These are phyloP conservation scores for Halichoeres trimaculatus DNA, from an alignment of 2,113 vertebrate genomes.

Conservation along the genomic window DNA sequence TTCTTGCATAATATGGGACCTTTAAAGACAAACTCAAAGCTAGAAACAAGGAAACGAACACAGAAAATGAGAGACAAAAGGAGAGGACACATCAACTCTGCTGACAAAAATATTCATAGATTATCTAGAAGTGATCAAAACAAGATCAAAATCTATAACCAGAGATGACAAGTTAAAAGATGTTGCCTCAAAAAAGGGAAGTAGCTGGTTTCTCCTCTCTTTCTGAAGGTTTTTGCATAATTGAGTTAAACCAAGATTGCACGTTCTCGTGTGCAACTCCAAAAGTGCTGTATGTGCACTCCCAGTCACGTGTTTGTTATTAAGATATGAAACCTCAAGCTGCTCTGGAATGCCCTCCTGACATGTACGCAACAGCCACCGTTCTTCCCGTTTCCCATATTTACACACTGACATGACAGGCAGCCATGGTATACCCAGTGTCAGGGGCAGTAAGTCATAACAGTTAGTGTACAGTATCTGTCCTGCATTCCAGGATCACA, in stretches of 20 bases:
- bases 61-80: not conserved
- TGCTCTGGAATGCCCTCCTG: slow-evolving; percentile 22
- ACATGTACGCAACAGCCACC: slow-evolving; percentile 26
- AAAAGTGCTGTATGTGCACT: not conserved
- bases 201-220: not conserved
- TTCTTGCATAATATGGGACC: too few species aligned
- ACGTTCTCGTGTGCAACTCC: slow-evolving; percentile 11
- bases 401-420: slow-evolving; percentile 47
- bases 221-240: not conserved
- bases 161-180: not conserved
- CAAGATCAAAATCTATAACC: not conserved
- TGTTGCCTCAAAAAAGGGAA: not conserved
- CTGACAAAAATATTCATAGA: too few species aligned
- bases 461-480: slow-evolving; percentile 41
- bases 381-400: slow-evolving; percentile 43
- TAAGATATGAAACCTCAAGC: slow-evolving; percentile 19
- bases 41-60: not conserved
- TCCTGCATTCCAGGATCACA: slow-evolving; percentile 32
- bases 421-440: slow-evolving; percentile 35
- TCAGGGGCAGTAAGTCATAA: slow-evolving; percentile 52
- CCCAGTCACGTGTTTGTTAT: slow-evolving; percentile 28
- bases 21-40: too few species aligned
- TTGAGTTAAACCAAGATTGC: not conserved
- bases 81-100: not conserved
- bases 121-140: too few species aligned